Base-by-base conservation (phyloP, 2,888 invertebrate genomes). In the Drosophila limbata region DNA sequence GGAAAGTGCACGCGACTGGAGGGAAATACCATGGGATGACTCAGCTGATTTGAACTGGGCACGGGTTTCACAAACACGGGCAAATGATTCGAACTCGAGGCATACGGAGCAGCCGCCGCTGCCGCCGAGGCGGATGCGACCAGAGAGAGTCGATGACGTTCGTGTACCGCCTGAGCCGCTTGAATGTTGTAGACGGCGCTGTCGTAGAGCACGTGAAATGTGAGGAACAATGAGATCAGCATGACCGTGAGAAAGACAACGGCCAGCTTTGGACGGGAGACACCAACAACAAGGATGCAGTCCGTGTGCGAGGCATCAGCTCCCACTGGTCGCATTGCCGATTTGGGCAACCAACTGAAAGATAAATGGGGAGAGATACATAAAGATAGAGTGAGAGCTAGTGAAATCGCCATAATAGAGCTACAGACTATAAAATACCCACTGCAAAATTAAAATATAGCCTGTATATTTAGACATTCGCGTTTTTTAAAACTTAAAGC, bases 171-270 rank as follows among this genome's bases (percentile, higher is more conserved):
- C 83, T 94, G 94, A 39, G 94, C 94, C 51, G 94, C 94, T 93
- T 96, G 96, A 84, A 96, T 94, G 90, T 96, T 96, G 93, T 96
- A 96, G 55, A 96, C 94, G 60, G 96, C 96, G 92, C 96, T 96
- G 93, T 97, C 96, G 93, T 96, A 96, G 69, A 96, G 94, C 89
- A 96, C 95, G 91, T 96, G 96, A 93, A 96, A 96, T 83, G 96
- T 96, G 91, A 97, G 95, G 93, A 96, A 96, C 81, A 97, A 94
- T 39, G 96, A 96, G 77, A 96, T 94, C 82, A 96, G 94, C 93
- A 96, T 96, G 91, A 96, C 95, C 88, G 96, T 95, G 81, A 96
- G 94, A 92, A 96, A 95, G 66, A 92, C 92, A 91, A 96, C 95
- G 90, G 96, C 96, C 94, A 96, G 95, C 93, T 96, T 96, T 89